Evolutionary conservation across 1,140 invertebrate genomes (phyloP).

Genomic region (Drepana arcuata): DNA sequence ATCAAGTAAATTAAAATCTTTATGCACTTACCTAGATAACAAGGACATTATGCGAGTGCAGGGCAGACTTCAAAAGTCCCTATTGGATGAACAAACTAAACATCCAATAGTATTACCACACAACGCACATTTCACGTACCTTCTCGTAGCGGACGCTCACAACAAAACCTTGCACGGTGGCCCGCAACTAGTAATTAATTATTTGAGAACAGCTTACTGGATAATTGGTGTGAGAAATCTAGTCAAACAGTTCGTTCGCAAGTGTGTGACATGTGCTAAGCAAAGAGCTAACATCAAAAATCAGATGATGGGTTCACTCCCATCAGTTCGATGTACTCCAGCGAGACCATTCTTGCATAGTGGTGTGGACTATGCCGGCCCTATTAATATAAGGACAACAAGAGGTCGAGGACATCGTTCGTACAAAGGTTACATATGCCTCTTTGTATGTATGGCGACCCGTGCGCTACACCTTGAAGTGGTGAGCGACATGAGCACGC

Average conservation of each 20-base stretch:
- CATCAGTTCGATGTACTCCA: conserved; percentile 1
- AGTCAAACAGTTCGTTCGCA: conserved; percentile 2
- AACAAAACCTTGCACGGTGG: conserved; percentile 3
- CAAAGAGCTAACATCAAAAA: background rate
- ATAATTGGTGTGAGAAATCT: conserved; percentile 5
- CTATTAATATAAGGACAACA: conserved; percentile 14
- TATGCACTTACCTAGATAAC: conserved; percentile 7
- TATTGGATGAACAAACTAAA: conserved; percentile 1
- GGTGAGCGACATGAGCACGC: conserved; percentile 16
- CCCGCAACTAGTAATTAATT: conserved; percentile 4
- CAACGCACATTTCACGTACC: background rate
- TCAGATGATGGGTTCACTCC: conserved; percentile 2
- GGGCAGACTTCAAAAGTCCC: conserved; percentile 6
- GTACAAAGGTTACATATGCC: conserved; percentile 16
- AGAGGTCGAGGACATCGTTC: conserved; percentile 15
- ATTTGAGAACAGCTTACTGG: conserved; percentile 7
- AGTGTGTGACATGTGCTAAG: conserved; percentile 1
- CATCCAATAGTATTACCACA: conserved; percentile 7
- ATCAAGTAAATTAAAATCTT: conserved; percentile 4
- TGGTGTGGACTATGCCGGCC: conserved; percentile 26
- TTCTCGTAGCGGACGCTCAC: conserved; percentile 6
- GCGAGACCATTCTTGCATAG: conserved; percentile 5
- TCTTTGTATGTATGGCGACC: conserved; percentile 25
- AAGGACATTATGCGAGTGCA: background rate
- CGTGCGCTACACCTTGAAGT: conserved; percentile 28